phyloP scores from a whole-genome alignment of 1,140 invertebrate genomes.

The Scaptomyza pallida region DNA sequence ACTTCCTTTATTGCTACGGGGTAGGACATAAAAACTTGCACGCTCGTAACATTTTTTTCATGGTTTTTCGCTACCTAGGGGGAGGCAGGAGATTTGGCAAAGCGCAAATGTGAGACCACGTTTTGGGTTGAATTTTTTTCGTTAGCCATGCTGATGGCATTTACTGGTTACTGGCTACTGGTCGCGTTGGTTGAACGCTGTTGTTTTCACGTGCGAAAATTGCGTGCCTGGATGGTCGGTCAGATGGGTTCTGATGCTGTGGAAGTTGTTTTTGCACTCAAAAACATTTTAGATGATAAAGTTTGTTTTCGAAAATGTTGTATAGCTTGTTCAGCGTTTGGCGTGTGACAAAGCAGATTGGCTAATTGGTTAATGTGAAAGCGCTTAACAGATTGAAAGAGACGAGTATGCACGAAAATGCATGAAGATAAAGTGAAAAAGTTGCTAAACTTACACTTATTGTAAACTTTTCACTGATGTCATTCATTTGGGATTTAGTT shows the following conservation, averaged over 20 bases:
- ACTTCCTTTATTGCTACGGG: background rate
- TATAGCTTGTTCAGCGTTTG: slow-evolving; percentile 21
- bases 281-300: slow-evolving; percentile 41
- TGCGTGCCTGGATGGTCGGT: slow-evolving; percentile 31
- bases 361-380: slow-evolving; percentile 46
- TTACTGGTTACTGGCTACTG: slow-evolving; percentile 18
- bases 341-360: slow-evolving; percentile 8
- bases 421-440: slow-evolving; percentile 20
- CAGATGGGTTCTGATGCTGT: slow-evolving; percentile 47
- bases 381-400: slow-evolving; percentile 38
- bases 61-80: no score
- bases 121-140: slow-evolving; percentile 27
- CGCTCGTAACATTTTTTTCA: slow-evolving; percentile 38
- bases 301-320: slow-evolving; percentile 33
- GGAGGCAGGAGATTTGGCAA: slow-evolving; percentile 5
- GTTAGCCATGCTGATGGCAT: slow-evolving; percentile 12
- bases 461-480: slow-evolving; percentile 59
- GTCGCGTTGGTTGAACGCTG: slow-evolving; percentile 22
- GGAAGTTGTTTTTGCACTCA: slow-evolving; percentile 10
- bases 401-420: slow-evolving; percentile 40
- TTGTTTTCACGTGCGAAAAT: slow-evolving; percentile 33
- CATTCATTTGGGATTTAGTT: slow-evolving; percentile 57
- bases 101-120: slow-evolving; percentile 30
- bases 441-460: slow-evolving; percentile 64
- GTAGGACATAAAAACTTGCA: slow-evolving; percentile 49